These are phyloP conservation scores for Atherinomorus stipes DNA, from an alignment of 2,113 vertebrate species.

Conservation along the genomic window DNA sequence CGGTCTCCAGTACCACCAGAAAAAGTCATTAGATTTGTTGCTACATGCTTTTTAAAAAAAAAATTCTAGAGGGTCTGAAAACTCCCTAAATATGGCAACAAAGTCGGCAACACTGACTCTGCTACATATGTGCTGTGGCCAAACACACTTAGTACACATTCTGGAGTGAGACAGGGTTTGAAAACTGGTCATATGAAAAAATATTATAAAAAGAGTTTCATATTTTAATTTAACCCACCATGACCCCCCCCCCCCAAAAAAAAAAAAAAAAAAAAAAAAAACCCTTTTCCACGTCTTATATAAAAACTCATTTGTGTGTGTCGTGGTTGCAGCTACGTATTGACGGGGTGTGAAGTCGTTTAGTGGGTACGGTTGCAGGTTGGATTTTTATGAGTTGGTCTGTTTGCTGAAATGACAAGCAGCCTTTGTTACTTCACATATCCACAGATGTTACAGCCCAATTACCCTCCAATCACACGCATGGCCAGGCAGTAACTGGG, in stretches of 20 bases:
- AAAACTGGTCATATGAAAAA: neutral
- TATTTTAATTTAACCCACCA: too few relatives aligned
- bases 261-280: too few relatives aligned
- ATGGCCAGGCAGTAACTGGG: constrained; percentile 32
- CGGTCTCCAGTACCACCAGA: too few relatives aligned
- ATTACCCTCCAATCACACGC: constrained; percentile 63
- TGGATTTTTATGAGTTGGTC: constrained; percentile 49
- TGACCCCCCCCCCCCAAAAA: too few relatives aligned
- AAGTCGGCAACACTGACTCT: too few relatives aligned
- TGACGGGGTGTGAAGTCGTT: constrained; percentile 48
- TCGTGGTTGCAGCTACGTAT: constrained; percentile 15
- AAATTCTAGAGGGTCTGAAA: too few relatives aligned
- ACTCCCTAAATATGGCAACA: too few relatives aligned
- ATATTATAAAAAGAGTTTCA: too few relatives aligned
- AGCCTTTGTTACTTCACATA: constrained; percentile 49
- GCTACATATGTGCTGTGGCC: neutral
- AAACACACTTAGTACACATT: neutral
- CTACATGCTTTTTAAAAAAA: too few relatives aligned
- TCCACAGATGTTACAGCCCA: constrained; percentile 52
- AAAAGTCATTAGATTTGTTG: too few relatives aligned
- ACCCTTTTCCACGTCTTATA: too few relatives aligned
- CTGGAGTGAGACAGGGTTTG: too few relatives aligned
- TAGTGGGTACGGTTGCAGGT: constrained; percentile 39
- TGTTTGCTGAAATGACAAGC: constrained; percentile 55
- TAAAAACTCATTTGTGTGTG: neutral